Evolutionary conservation across 2,888 invertebrate species (phyloP).

Genomic region (Nomada flava): DNA sequence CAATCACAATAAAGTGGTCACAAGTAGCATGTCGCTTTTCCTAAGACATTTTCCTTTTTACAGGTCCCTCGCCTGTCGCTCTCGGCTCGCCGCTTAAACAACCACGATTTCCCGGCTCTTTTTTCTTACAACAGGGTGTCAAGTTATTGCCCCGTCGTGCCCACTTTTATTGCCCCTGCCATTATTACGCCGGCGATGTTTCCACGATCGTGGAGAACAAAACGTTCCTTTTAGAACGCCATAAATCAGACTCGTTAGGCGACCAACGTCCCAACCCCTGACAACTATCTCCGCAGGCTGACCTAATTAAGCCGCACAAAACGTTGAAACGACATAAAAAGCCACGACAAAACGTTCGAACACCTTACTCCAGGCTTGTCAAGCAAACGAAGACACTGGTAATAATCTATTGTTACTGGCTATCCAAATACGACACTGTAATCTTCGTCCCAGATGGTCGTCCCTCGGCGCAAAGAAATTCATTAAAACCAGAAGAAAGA

Average conservation of each 20-base stretch:
- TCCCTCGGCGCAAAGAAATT: constrained; percentile 27
- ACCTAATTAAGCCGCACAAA: constrained; percentile 58
- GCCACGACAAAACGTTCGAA: constrained; percentile 10
- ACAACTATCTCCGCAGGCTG: constrained; percentile 46
- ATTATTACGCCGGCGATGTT: constrained; percentile 38
- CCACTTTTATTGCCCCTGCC: constrained; percentile 58
- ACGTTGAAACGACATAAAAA: background rate
- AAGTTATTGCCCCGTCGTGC: constrained; percentile 48
- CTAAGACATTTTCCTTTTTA: background rate
- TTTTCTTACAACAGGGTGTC: constrained; percentile 30
- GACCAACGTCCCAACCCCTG: constrained; percentile 24
- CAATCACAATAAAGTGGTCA: background rate
- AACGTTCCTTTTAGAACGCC: constrained; percentile 52
- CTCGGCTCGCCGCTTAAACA: background rate
- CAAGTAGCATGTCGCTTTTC: background rate
- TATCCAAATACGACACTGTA: background rate
- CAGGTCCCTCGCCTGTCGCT: background rate
- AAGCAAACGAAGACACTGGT: background rate
- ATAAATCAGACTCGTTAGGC: constrained; percentile 70
- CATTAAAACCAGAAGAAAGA: constrained; percentile 22
- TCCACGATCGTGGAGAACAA: constrained; percentile 47
- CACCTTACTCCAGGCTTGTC: background rate
- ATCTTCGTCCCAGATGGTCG: background rate
- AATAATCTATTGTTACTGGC: background rate
- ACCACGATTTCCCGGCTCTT: constrained; percentile 2